These are phyloP conservation scores for Lagodon rhomboides DNA, from an alignment of 2,797 vertebrate species.

Conservation along the genomic window DNA sequence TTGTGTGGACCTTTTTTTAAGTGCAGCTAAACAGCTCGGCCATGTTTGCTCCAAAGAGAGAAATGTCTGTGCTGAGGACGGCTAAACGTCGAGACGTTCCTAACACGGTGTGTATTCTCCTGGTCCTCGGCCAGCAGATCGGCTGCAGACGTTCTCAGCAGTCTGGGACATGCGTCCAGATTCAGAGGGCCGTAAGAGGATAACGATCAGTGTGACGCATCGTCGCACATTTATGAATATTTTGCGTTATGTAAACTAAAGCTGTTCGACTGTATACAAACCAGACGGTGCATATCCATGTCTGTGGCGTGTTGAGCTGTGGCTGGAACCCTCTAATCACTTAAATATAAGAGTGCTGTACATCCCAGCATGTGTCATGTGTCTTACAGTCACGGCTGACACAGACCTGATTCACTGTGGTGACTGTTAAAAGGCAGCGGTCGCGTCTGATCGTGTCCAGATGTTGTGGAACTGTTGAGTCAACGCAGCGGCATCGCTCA, in stretches of 20 bases:
- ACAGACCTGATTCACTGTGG: conserved; percentile 8
- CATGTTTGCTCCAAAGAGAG: conserved; percentile 5
- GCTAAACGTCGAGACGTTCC: conserved; percentile 22
- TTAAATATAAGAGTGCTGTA: neutral
- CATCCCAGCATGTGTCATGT: neutral
- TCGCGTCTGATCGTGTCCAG: conserved; percentile 34
- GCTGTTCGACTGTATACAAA: neutral
- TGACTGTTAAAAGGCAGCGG: conserved; percentile 26
- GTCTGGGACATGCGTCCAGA: conserved; percentile 9
- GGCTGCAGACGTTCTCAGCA: neutral
- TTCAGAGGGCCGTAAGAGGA: neutral
- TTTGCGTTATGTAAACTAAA: neutral
- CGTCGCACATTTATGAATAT: neutral
- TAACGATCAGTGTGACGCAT: conserved; percentile 8
- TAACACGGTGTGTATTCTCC: conserved; percentile 32
- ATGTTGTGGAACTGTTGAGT: conserved; percentile 60
- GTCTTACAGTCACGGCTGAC: neutral
- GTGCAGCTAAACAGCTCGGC: conserved; percentile 11
- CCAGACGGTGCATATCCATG: neutral
- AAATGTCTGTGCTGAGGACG: conserved; percentile 6
- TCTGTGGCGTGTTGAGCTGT: neutral
- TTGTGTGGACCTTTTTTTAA: conserved; percentile 21
- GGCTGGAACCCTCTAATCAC: neutral
- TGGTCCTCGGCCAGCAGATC: conserved; percentile 31
- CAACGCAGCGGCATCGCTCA: conserved; percentile 32